phyloP scores from a whole-genome alignment of 92 coral and sea anemone species.

The Isaurus tuberculatus region DNA sequence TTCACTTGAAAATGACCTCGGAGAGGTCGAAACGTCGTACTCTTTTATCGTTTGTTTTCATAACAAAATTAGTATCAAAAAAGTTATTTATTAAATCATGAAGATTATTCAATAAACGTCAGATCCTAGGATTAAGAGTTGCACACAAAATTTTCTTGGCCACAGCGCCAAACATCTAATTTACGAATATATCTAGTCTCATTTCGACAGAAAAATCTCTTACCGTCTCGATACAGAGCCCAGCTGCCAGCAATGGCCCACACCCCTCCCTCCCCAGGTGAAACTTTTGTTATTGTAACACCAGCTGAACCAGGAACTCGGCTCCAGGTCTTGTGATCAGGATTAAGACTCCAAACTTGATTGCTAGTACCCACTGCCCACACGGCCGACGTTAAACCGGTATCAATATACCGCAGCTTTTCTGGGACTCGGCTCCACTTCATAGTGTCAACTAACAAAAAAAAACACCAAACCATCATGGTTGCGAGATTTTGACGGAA shows the following conservation, averaged over 20 bases:
- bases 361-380: conserved; percentile 34
- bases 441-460: conserved; percentile 1
- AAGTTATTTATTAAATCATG: too few species aligned
- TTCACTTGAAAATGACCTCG: too few species aligned
- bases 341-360: conserved; percentile 17
- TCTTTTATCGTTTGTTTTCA: too few species aligned
- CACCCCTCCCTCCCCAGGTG: conserved; percentile 47
- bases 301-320: conserved; percentile 1
- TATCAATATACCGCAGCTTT: background rate
- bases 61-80: too few species aligned
- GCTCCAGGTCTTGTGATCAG: conserved; percentile 32
- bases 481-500: too few species aligned
- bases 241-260: conserved; percentile 29
- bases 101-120: too few species aligned
- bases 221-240: conserved; percentile 27
- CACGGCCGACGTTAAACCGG: conserved; percentile 37
- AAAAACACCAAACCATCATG: background rate
- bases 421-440: conserved; percentile 23
- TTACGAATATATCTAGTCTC: background rate
- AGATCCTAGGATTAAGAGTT: too few species aligned
- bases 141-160: too few species aligned
- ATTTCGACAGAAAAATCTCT: background rate
- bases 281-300: background rate
- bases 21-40: too few species aligned
- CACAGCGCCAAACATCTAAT: background rate